These are phyloP conservation scores for Rhabdornis inornatus DNA, from an alignment of 2,113 vertebrate species.

Conservation along the genomic window DNA sequence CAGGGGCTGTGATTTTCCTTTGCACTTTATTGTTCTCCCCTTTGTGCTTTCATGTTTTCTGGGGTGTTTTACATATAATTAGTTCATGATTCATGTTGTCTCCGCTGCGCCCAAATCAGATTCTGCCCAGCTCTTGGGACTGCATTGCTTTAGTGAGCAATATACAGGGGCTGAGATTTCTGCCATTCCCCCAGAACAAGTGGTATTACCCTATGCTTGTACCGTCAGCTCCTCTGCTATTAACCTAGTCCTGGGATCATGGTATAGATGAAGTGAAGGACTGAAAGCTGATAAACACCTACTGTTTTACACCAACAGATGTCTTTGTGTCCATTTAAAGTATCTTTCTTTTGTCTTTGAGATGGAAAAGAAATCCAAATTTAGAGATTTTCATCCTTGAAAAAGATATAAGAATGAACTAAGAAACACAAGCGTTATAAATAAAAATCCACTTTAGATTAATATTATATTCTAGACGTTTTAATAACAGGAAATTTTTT, in stretches of 20 bases:
- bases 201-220: neutral
- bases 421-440: neutral
- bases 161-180: neutral
- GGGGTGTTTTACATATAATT: neutral
- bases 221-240: neutral
- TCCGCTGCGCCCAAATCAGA: neutral
- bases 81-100: fast-evolving
- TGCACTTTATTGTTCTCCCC: neutral
- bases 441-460: neutral
- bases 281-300: neutral
- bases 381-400: neutral
- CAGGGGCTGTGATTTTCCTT: neutral
- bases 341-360: neutral
- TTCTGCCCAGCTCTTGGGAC: neutral
- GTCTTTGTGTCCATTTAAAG: neutral
- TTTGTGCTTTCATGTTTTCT: neutral
- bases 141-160: neutral
- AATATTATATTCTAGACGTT: neutral
- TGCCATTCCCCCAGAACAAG: neutral
- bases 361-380: neutral
- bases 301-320: neutral
- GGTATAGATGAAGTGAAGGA: neutral
- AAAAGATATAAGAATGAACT: neutral
- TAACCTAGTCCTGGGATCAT: neutral
- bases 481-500: neutral